A percentile compares a stretch with the other conserved stretches of the same genome.
Evolutionary conservation across 2,888 invertebrate genomes (phyloP).

Genomic region (Zhuqinia jingwanae): DNA sequence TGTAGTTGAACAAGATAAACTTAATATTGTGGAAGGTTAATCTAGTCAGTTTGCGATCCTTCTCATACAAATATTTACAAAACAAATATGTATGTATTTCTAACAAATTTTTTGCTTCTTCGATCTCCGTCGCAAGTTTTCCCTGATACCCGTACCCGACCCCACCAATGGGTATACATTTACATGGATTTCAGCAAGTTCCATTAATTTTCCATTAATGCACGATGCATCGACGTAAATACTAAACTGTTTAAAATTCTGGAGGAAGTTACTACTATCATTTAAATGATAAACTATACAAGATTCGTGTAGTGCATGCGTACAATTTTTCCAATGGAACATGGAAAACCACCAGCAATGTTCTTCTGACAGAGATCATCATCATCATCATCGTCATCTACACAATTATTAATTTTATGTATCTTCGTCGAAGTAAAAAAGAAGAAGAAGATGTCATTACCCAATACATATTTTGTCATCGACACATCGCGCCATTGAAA

Average conservation of each 20-base stretch:
- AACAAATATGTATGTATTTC: too few species aligned
- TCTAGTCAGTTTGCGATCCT: too few species aligned
- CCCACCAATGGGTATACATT: neutral
- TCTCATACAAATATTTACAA: too few species aligned
- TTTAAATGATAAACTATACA: neutral
- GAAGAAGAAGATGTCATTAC: neutral
- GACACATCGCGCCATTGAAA: constrained; percentile 4
- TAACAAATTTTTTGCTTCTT: too few species aligned
- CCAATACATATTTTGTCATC: neutral
- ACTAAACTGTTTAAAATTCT: neutral
- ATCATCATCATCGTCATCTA: too few species aligned
- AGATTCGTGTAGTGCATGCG: too few species aligned
- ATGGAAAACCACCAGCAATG: constrained; percentile 10
- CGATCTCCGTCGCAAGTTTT: too few species aligned
- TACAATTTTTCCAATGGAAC: neutral
- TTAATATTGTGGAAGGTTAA: too few species aligned
- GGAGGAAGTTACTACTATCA: neutral
- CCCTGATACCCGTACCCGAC: too few species aligned
- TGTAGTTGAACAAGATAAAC: too few species aligned
- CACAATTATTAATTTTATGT: constrained; percentile 19
- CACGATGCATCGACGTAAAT: neutral
- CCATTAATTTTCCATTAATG: neutral
- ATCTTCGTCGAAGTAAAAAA: neutral
- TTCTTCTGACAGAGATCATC: neutral
- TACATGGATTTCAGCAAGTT: neutral